A percentile compares a stretch with the other conserved stretches of the same genome.
These are phyloP conservation scores for Apomyelois bistriatella DNA, from an alignment of 2,888 invertebrate genomes.

Conservation along the genomic window DNA sequence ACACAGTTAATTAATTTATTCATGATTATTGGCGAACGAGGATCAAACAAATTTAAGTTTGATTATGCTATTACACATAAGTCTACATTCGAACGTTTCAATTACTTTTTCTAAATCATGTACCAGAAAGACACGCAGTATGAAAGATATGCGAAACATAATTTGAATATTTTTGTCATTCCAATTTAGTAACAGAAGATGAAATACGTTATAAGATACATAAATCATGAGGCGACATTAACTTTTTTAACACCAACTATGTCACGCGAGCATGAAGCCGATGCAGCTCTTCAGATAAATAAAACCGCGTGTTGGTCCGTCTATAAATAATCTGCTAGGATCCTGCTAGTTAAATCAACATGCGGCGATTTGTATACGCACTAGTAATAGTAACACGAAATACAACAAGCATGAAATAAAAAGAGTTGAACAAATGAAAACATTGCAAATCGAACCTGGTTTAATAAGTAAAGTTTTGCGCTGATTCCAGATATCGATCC, in stretches of 20 bases:
- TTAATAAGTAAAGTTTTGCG: no score
- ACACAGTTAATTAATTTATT: no score
- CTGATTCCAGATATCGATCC: no score
- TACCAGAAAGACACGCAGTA: no score
- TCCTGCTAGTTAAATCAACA: slow-evolving; percentile 44
- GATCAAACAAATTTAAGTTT: no score
- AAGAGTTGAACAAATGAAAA: background rate
- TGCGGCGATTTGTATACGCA: background rate
- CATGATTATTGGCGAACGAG: no score
- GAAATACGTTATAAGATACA: slow-evolving; percentile 12
- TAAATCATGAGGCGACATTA: slow-evolving; percentile 36
- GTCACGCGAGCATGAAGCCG: slow-evolving; percentile 25
- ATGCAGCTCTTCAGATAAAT: slow-evolving; percentile 50
- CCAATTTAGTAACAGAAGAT: background rate
- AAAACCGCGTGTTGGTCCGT: slow-evolving; percentile 64
- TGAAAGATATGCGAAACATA: no score
- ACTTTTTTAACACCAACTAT: slow-evolving; percentile 30
- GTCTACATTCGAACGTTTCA: no score
- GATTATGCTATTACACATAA: no score
- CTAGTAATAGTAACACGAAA: background rate
- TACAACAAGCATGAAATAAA: background rate
- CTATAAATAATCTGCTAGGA: slow-evolving; percentile 58
- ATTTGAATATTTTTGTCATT: no score
- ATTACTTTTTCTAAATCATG: no score
- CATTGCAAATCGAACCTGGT: no score